A percentile compares a stretch with the other conserved stretches of the same genome.
Evolutionary conservation across 2,113 vertebrate species (phyloP).

Genomic region (Oncorhynchus keta): DNA sequence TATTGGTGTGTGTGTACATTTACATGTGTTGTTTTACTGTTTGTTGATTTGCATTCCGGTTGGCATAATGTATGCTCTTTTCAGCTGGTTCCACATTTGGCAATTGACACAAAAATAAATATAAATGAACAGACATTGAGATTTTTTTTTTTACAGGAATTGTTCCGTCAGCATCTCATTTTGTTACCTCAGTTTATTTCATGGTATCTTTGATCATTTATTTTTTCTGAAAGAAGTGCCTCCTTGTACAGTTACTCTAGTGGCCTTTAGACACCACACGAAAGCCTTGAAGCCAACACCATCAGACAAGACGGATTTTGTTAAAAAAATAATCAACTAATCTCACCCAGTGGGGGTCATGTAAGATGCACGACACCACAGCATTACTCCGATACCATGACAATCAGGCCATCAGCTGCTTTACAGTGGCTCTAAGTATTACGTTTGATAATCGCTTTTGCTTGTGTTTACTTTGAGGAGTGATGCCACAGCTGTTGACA

Average conservation of each 20-base stretch:
- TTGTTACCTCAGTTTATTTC: too few relatives aligned
- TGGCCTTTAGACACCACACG: slow-evolving; percentile 10
- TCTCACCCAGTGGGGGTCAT: too few relatives aligned
- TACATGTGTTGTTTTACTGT: slow-evolving; percentile 19
- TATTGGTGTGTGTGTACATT: slow-evolving; percentile 29
- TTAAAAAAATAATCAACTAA: not conserved
- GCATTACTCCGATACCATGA: too few relatives aligned
- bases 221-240: too few relatives aligned
- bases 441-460: too few relatives aligned
- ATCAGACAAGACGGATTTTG: not conserved
- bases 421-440: too few relatives aligned
- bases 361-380: too few relatives aligned
- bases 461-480: too few relatives aligned
- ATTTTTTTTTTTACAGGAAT: slow-evolving; percentile 15
- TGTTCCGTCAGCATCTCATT: not conserved
- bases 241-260: too few relatives aligned
- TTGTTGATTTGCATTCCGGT: slow-evolving; percentile 33
- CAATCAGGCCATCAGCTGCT: too few relatives aligned
- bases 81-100: slow-evolving; percentile 26
- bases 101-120: slow-evolving; percentile 6
- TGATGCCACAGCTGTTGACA: too few relatives aligned
- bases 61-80: slow-evolving; percentile 14
- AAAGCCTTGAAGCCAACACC: slow-evolving; percentile 7
- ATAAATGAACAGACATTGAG: not conserved
- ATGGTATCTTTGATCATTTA: too few relatives aligned